Base-by-base conservation (phyloP, 2,797 vertebrate genomes). In the Rousettus madagascariensis region DNA sequence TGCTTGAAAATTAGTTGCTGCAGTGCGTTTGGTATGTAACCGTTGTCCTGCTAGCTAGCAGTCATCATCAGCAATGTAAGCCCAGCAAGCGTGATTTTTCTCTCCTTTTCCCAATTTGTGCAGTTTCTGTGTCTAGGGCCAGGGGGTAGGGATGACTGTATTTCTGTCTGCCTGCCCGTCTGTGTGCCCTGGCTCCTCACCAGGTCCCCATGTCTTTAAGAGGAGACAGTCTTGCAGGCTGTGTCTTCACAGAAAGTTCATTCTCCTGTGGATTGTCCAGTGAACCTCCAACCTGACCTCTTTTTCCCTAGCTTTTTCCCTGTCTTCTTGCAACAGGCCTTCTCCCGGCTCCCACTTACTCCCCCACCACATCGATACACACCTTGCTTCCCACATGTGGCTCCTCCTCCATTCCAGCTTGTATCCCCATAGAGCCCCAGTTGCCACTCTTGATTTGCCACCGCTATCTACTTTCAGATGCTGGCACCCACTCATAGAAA, bases 1-100 rank as follows among this genome's bases (percentile, higher is more conserved):
- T 97, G 86, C 86, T 94, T 95, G 97, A 97, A 97, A 98, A 98
- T 98, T 96, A 98, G 65, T 96, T 97, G 98, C 96, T 95, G 85
- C 83, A 30, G 13, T 66, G 49, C 30, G 8, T 91, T 96, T 83
- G 97, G 91, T 95, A 95, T 96, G 86, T 95, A 85, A 96, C 90
- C 33, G 65, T 86, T 71, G 95, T 97, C 93, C 98, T 93, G 57
- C 53, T 79, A 55, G 94, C 96, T 72, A 95, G 8, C 83, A 88
- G 87, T n/a, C 86, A 19, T 87, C 55, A 19, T 86, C 94, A 61
- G 87, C 46, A 38, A 36, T 53, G 0, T 0, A 15, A 92, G 79
- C 93, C 77, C 82, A 79, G 92, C 92, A 68, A 79, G 74, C 3
- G 1, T 53, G 22, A 72, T 30, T 96, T 97, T 83, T 59, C 57